Evolutionary conservation across 2,797 vertebrate genomes (phyloP), one percentile per base, ranked within the genome.

Genomic region (Hemibagrus guttatus): DNA sequence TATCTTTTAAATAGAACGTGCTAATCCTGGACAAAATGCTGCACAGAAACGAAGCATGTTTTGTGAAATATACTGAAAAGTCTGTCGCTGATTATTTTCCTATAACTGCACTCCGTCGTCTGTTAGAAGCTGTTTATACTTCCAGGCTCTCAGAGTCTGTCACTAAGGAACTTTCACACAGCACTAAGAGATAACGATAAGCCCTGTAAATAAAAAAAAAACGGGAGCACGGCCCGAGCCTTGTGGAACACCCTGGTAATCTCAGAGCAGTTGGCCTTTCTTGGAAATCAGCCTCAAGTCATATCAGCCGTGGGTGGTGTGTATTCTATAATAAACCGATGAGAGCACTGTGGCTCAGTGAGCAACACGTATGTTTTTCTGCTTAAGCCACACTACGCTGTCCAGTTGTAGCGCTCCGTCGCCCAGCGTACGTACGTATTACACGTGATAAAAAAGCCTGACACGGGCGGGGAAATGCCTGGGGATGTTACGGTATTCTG

Each of bases 241-340:
- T 52, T 87, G 86, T 56, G 76, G 83, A 84, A 84, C 83, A 84
- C 83, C 86, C 76, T 17, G 81, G 16, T 81, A 74, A 84, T 87
- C 83, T 84, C 79, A 69, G 71, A 68, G 52, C 72, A 84, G 17
- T 74, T 54, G 14, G 14, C 1, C 56, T 72, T 69, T 81, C 83
- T 87, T 84, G 86, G 76, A 87, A 74, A 78, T 28, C 83, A 23
- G 83, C 76, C 63, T 46, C 23, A 56, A 58, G 21, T 84, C 86
- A 84, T 63, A 87, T 72, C 86, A n/a, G 66, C 46, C 21, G 23
- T 42, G 86, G 63, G 81, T 83, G 81, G 83, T 78, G 35, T 76
- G 49, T n/a, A 21, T 56, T 59, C 81, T 78, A 83, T 69, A 83
- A 80, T 49, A 87, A 84, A 80, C 66, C 23, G 56, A 84, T 84